These are phyloP conservation scores for Climacteris rufus DNA, from an alignment of 2,113 vertebrate genomes.

Conservation along the genomic window DNA sequence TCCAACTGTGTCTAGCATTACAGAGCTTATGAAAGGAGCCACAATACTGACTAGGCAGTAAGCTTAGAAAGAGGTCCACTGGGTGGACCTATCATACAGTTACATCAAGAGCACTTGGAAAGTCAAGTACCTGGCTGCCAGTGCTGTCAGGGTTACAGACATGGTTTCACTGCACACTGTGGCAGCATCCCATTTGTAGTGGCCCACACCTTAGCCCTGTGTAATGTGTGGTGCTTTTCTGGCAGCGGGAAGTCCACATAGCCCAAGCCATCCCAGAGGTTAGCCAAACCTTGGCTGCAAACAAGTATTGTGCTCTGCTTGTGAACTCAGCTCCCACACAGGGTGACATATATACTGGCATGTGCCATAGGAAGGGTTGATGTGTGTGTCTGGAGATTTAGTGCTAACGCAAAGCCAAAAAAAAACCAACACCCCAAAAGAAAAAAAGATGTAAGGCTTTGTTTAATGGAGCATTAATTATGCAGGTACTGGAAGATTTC, in stretches of 20 bases:
- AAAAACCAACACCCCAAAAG: not conserved
- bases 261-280: not conserved
- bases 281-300: not conserved
- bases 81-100: not conserved
- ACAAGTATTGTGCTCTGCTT: not conserved
- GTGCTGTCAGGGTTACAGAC: not conserved
- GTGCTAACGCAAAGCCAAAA: not conserved
- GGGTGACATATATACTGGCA: not conserved
- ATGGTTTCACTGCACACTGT: not conserved
- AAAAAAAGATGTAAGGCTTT: not conserved
- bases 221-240: not conserved
- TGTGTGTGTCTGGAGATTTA: not conserved
- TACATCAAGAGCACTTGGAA: not conserved
- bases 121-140: not conserved
- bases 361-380: not conserved
- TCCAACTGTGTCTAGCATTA: not conserved
- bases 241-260: accelerated
- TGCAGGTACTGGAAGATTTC: not conserved
- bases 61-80: not conserved
- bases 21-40: not conserved
- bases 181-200: not conserved
- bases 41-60: not conserved
- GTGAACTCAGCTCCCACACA: not conserved
- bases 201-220: not conserved
- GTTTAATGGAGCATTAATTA: constrained; percentile 11